phyloP scores from a whole-genome alignment of 92 coral and sea anemone species.

The Isaurus tuberculatus region DNA sequence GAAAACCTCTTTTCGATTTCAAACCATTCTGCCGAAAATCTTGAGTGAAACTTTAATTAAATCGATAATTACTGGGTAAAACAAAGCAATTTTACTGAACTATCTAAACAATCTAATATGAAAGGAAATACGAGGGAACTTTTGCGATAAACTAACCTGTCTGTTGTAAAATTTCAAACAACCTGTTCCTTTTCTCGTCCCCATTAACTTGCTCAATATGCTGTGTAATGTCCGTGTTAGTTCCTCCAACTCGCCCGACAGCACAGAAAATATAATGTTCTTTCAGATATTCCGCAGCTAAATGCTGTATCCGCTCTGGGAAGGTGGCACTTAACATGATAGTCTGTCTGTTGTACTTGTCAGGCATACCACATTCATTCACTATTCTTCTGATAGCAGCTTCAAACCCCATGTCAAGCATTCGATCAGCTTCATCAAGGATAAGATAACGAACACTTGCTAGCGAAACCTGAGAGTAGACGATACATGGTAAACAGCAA shows the following conservation, averaged over 20 bases:
- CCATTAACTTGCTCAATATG: slow-evolving; percentile 67
- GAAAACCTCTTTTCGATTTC: too few relatives aligned
- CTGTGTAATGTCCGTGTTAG: slow-evolving; percentile 87
- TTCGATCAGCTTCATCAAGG: slow-evolving; percentile 97
- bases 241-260: slow-evolving; percentile 95
- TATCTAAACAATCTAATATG: too few relatives aligned
- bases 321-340: slow-evolving; percentile 98
- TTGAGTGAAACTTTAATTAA: too few relatives aligned
- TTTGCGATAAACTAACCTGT: slow-evolving; percentile 65
- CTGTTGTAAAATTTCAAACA: slow-evolving; percentile 78
- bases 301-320: slow-evolving; percentile 93
- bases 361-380: slow-evolving; percentile 71
- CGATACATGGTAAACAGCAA: too few relatives aligned
- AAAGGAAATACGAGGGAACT: not conserved
- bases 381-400: slow-evolving; percentile 78
- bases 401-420: slow-evolving; percentile 99
- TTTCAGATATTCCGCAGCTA: slow-evolving; percentile 92
- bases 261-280: slow-evolving; percentile 84
- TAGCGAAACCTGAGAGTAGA: slow-evolving; percentile 67
- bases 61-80: too few relatives aligned
- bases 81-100: too few relatives aligned
- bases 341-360: slow-evolving; percentile 84
- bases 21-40: too few relatives aligned
- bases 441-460: slow-evolving; percentile 78
- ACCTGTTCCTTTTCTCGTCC: slow-evolving; percentile 80